Base-by-base conservation (phyloP, 2,888 invertebrate species). In the Pollenia angustigena region DNA sequence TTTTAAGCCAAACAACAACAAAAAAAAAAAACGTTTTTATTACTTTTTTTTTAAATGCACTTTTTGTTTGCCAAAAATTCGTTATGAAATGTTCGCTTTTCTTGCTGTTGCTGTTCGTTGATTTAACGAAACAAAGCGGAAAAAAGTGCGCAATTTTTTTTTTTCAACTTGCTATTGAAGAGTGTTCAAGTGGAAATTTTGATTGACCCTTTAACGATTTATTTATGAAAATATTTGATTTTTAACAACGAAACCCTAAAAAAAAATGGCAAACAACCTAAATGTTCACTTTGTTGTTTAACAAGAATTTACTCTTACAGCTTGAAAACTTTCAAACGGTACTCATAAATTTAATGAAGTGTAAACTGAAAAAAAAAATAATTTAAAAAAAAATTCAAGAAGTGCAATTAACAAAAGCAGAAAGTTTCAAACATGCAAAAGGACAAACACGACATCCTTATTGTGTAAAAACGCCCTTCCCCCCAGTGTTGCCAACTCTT, bases 191-290 rank as follows among this genome's bases (percentile, higher is more conserved):
- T 81, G 81, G 72, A 84, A 84, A 78, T 78, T 72, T 68, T 68
- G 18, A 84, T 87, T 87, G 87, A 87, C 81, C 84, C 87, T 87
- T 87, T 87, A 81, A 78, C 66, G 84, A 62, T 58, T 72, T 84
- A 81, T 81, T 84, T 71, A 87, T 78, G 74, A 87, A 87, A 87
- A 87, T 87, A 87, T 87, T 87, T 84, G 80, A 84, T 87, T 76
- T 68, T 56, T 52, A 79, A 79, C 72, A 74, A 79, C 44, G 16
- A 56, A 46, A 52, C 10, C 6, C 32, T n/a, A n/a, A n/a, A 42
- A 75, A 62, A 68, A 86, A 87, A 81, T 68, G 84, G 81, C 87
- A 84, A 87, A 87, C 76, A 81, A 66, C 46, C 80, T 79, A 80
- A 80, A 85, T 85, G 84, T 85, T 79, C 84, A 85, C 52, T 85